Evolutionary conservation across 2,113 vertebrate genomes (phyloP), one percentile per base, ranked within the genome.

Genomic region (Eulemur macaco): DNA sequence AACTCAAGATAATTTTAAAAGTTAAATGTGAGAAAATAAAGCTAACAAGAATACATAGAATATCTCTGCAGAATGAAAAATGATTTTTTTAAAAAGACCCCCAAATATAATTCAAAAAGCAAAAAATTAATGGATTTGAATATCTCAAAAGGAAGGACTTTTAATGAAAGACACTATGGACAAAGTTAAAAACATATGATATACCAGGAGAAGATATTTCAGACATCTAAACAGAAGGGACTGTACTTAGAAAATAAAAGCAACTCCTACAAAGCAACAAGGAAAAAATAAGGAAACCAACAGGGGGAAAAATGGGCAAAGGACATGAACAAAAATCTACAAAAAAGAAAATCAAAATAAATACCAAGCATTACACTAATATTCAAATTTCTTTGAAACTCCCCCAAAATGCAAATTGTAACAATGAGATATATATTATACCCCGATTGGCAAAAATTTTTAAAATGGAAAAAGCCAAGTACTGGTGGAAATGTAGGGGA

Each of bases 1-100:
- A 96, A 77, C 14, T n/a, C 6, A 1, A 71, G 60, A 58, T 29
- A 52, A n/a, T 25, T 89, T 69, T 20, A 63, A 69, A 92, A 34
- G 20, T 86, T 89, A 91, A 73, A 93, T 77, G 15, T 80, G 63
- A 94, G 81, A 86, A 74, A 21, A 15, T 73, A 58, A 87, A 84
- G 15, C 20, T 58, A 81, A 69, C 34, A 60, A 81, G 17, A 80
- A 13, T 58, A 80, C 54, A 5, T 31, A 76, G 5, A 12, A 34
- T 66, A 90, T 39, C 34, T 92, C 34, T 81, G 10, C 29, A 25
- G 34, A 84, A 52, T 81, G 13, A 25, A 52, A 82, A 39, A 83
- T 0, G 8, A 50, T 29, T 86, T 45, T 54, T 54, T 91, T 82
- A 73, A 56, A 77, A 78, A 64, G 6, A 50, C 11, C 3, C 18